Base-by-base conservation (phyloP, 92 coral and sea anemone genomes). In the Porites rus region DNA sequence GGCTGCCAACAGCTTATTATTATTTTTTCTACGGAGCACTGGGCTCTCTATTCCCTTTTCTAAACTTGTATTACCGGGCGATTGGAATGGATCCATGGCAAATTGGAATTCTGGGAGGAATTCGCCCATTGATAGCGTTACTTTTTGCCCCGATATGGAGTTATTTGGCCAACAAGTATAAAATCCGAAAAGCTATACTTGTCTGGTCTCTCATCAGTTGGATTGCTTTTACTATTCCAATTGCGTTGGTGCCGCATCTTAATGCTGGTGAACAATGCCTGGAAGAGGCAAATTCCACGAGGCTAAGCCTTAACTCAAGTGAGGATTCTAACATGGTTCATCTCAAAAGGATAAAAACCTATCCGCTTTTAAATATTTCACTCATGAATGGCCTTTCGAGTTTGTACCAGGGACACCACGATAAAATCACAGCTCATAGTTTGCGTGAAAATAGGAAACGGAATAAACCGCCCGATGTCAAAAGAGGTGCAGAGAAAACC, bases 11-110 rank as follows among this genome's bases (percentile, higher is more conserved):
- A 12, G 89, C 80, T 0, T 95, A 91, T 88, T 92, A 91, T 64
- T 95, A 90, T 84, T 82, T 95, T 71, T 95, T 94, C 90, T 95
- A 84, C 86, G 94, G 95, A 4, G 97, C 97, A 7, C 52, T 95
- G 17, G 98, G 98, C 2, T 91, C 98, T 7, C 89, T 94, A 0
- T 88, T 95, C 21, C 98, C 98, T 1, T 95, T 89, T 43, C 79
- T 95, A 25, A 94, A 92, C 73, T 76, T 95, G 71, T 95, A 89
- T 67, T 95, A 91, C 67, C 90, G 94, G 69, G 91, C 94, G 7
- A 58, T 95, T 24, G 96, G 97, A 22, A 81, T 93, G 74, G 87
- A 90, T n/a, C 95, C 98, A 0, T 94, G 93, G 95, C 98, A 95
- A 54, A 95, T 94, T 9, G 98, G 98, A 63, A 58, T 95, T 70